Evolutionary conservation across 2,888 invertebrate species (phyloP), one percentile per base, ranked within the genome.

Genomic region (Tenthredo mesomela): DNA sequence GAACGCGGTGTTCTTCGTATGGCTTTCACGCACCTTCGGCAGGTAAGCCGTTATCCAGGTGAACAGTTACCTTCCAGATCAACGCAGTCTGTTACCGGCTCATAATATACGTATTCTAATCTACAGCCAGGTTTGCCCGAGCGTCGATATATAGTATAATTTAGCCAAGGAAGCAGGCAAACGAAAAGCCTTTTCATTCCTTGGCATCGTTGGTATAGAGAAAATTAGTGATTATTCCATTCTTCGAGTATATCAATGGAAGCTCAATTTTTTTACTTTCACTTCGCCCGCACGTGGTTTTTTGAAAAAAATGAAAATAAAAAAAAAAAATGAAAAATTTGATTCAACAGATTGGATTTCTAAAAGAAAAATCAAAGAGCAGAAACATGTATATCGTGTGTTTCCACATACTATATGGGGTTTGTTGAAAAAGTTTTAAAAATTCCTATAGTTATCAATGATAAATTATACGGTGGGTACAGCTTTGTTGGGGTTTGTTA

Each of bases 11-110:
- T 4, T 77, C 43, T 33, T n/a, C 37, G 40, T 58, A 15, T 61
- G 50, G 40, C 77, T 77, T 54, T 80, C 33, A 50, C n/a, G n/a
- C 61, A 80, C 61, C 80, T 61, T 29, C 61, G 15, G 80, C 61
- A 21, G 80, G 80, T 80, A 80, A 80, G 40, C 4, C 80, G 12
- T n/a, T 61, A 25, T 40, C 15, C 25, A 80, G 37, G 12, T 80
- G 58, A 80, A 54, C 61, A 80, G 80, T 37, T 80, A 80, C 80
- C 80, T 80, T 80, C 61, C 61, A n/a, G 29, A 61, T 12, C 12
- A 40, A 15, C 40, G 4, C 18, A 15, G 40, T 61, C 61, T 37
- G 80, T 80, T 80, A 80, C 58, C 80, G 77, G 77, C 77, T 50
- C 1, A 7, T 54, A 18, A 77, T 18, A 18, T 7, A 33, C 29